These are phyloP conservation scores for Ia io DNA, from an alignment of 2,113 vertebrate genomes.

Conservation along the genomic window DNA sequence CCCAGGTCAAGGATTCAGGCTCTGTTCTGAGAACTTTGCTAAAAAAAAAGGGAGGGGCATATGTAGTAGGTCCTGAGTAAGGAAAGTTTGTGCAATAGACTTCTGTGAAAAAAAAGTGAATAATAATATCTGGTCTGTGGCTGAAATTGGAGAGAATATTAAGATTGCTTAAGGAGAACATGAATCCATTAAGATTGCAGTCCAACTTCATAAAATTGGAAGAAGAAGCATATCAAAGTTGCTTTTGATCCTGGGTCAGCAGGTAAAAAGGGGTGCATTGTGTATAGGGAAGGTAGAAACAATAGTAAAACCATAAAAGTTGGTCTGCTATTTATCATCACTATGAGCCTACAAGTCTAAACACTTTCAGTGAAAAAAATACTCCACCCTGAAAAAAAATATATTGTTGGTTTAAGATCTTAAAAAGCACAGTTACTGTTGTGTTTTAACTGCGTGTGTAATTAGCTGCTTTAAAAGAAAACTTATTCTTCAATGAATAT, in stretches of 20 bases:
- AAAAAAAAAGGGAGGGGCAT: neutral
- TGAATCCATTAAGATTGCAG: neutral
- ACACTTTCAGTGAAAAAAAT: slow-evolving; percentile 7
- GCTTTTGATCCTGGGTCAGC: too few relatives aligned
- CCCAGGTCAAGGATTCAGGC: neutral
- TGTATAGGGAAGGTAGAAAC: neutral
- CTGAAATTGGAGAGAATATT: neutral
- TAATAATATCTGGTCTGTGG: neutral
- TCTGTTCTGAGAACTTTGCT: neutral
- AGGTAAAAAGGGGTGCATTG: neutral
- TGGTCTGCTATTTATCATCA: slow-evolving; percentile 4
- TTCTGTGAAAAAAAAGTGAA: neutral
- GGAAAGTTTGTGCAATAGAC: neutral
- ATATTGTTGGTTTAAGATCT: neutral
- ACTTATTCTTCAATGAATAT: neutral
- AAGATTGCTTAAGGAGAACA: neutral
- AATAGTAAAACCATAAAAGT: neutral
- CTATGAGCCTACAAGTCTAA: neutral
- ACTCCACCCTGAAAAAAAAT: neutral
- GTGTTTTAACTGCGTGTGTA: neutral
- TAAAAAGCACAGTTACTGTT: neutral
- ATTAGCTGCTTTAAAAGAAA: neutral
- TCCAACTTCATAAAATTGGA: neutral
- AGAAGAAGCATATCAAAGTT: neutral
- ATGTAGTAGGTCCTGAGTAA: neutral